Base-by-base conservation (phyloP, 2,888 invertebrate genomes). In the Pollenia griseotomentosa region DNA sequence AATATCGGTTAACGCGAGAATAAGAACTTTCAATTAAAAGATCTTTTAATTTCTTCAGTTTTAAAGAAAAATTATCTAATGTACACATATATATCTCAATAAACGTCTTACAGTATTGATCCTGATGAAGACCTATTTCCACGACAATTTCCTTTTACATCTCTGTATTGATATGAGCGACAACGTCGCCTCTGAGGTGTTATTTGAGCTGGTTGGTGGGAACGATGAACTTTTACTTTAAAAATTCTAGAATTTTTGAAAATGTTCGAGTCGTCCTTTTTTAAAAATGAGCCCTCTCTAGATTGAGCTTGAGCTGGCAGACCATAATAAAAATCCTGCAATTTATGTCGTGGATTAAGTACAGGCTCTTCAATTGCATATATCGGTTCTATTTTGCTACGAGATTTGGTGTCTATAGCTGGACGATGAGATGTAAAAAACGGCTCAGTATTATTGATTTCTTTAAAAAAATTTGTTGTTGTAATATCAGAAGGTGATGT, bases 141-240 rank as follows among this genome's bases (percentile, higher is more conserved):
- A 81, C 90, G 90, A 68, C 92, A 92, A 71, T 90, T 90, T 82
- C 92, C 92, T 53, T 84, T 88, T 12, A 83, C 88, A 87, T 92
- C 91, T 48, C 90, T 90, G 63, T 89, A 91, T 77, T 91, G 91
- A 84, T 90, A 88, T 9, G 89, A 73, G 14, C 91, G 91, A 71
- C 91, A 92, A 19, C 89, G 91, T 11, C 66, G 61, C n/a, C 48
- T 68, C 61, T 77, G 83, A 2, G 33, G 1, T 4, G 14, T 19
- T 0, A 19, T 42, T 14, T 61, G 46, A n/a, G 75, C 75, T 16
- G 70, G 40, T n/a, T 66, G 80, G 23, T 74, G 78, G 11, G 77
- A 78, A 23, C 81, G 65, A 57, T 70, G 84, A 23, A 87, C 55
- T 82, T 82, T 87, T 16, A 87, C 74, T 74, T 87, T 87, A 65